phyloP scores from a whole-genome alignment of 2,888 invertebrate genomes.

The Cheilosia variabilis region DNA sequence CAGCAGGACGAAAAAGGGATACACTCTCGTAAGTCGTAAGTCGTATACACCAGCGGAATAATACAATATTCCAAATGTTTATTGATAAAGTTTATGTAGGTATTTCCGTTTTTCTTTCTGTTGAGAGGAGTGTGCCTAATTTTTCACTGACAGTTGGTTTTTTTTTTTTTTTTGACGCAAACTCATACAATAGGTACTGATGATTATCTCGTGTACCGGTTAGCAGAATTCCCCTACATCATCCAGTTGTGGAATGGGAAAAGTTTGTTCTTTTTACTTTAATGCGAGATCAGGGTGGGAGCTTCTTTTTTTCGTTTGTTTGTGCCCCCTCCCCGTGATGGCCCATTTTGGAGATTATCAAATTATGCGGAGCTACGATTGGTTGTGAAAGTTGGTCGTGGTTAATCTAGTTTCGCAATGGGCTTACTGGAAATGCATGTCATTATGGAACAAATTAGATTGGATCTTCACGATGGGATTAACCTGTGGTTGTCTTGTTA shows the following conservation, averaged over 20 bases:
- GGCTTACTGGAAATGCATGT: slow-evolving; percentile 20
- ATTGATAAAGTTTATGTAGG: slow-evolving; percentile 62
- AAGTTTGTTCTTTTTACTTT: slow-evolving; percentile 11
- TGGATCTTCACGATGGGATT: slow-evolving; percentile 28
- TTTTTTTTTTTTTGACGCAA: not conserved
- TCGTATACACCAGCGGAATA: slow-evolving; percentile 16
- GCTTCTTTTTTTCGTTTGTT: no score
- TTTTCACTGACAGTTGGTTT: slow-evolving; percentile 43
- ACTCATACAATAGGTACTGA: slow-evolving; percentile 14
- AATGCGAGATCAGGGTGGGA: not conserved
- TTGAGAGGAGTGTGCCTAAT: slow-evolving; percentile 22
- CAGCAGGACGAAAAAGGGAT: slow-evolving; percentile 33
- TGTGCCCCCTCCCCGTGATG: no score
- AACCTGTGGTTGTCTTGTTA: slow-evolving; percentile 17
- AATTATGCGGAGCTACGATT: slow-evolving; percentile 5
- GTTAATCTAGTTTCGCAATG: slow-evolving; percentile 8
- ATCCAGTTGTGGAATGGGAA: slow-evolving; percentile 20
- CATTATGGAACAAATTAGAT: slow-evolving; percentile 39
- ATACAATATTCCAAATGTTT: slow-evolving; percentile 69
- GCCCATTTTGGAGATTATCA: slow-evolving; percentile 10
- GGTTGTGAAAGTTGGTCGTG: not conserved
- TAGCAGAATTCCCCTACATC: slow-evolving; percentile 23
- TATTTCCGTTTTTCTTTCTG: not conserved
- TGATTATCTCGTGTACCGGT: slow-evolving; percentile 34
- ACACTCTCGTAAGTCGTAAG: not conserved